Base-by-base conservation (phyloP, 2,113 vertebrate species). In the Daphoenositta chrysoptera region DNA sequence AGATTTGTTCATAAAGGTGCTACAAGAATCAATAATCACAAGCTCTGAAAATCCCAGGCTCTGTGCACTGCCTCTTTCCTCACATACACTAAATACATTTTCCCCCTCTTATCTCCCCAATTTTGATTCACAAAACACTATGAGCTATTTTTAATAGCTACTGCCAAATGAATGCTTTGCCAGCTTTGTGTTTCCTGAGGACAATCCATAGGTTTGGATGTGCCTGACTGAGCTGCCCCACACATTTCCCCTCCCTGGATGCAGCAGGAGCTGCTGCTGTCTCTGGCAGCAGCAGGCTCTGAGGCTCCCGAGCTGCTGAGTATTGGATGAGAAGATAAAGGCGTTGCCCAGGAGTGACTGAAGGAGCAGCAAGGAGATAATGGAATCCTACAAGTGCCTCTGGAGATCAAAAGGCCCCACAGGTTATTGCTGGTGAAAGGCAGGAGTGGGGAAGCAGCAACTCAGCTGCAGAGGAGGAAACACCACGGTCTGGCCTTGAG, bases 401-500 rank as follows among this genome's bases (percentile, higher is more conserved):
- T 73, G 82, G 69, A 83, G 61, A n/a, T 3, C 6, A 39, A 40
- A 47, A 3, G 58, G 48, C 58, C 88, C 88, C 85, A 31, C 18
- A 10, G 39, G 40, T 27, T 15, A 16, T 0, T 33, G 45, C 4
- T 27, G 69, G 50, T 1, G 50, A 71, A 58, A 68, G 0, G 48
- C 57, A 58, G 23, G 1, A 30, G 40, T 1, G 4, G 65, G 70
- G 35, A 23, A n/a, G 79, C 39, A 57, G 45, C 31, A 37, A 87
- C 60, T 70, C 47, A 14, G 70, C 40, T 42, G 7, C 48, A 64
- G 11, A 14, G 83, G 44, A 37, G 37, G 57, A 45, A 80, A 57
- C 0, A 1, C 20, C 0, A 0, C 0, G 1, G 0, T 47, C 10
- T 33, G 45, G 53, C 64, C 51, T 78, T 2, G 42, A 50, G 80